phyloP scores from a whole-genome alignment of 1,140 invertebrate genomes.

The Bathynomus jamesi region DNA sequence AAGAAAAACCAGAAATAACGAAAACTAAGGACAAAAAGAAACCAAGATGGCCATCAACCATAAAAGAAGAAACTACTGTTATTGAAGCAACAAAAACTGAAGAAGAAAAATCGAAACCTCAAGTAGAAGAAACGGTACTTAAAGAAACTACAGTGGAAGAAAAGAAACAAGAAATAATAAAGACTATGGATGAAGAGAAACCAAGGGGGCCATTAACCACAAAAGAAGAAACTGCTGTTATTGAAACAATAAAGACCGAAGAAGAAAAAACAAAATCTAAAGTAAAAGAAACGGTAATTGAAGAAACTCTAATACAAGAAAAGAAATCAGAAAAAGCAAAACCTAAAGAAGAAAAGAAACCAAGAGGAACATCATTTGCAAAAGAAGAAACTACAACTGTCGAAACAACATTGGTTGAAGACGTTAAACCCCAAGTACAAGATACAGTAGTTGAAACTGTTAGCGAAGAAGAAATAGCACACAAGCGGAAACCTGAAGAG shows the following conservation, averaged over 20 bases:
- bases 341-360: not conserved
- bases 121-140: not conserved
- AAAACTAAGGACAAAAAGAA: no score
- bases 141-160: not conserved
- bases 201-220: not conserved
- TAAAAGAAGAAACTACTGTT: no score
- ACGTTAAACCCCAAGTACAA: no score
- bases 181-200: conserved; percentile 8
- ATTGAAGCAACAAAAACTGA: not conserved
- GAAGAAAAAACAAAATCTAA: no score
- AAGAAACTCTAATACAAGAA: not conserved
- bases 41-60: no score
- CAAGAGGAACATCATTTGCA: no score
- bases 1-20: no score
- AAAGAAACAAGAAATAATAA: conserved; percentile 3
- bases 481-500: no score
- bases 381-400: not conserved
- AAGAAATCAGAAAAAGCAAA: not conserved
- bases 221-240: not conserved
- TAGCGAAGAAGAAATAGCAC: no score
- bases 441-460: no score
- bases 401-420: not conserved
- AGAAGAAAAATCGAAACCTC: conserved; percentile 6
- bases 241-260: no score
- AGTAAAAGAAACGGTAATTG: no score